Evolutionary conservation across 2,797 vertebrate genomes (phyloP).

Genomic region (Danionella dracula): DNA sequence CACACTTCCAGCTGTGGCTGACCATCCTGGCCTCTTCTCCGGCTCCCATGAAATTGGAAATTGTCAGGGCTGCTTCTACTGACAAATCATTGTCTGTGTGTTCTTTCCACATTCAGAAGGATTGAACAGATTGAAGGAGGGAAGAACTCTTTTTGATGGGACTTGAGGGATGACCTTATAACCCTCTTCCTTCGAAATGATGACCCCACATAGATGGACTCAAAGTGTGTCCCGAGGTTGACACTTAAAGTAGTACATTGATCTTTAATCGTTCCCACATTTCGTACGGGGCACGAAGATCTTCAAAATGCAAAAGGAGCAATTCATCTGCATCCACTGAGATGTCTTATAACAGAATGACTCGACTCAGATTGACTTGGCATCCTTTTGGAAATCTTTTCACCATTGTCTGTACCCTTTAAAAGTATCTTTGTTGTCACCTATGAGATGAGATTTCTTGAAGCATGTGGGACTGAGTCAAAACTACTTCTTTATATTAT

Average conservation of each 20-base stretch:
- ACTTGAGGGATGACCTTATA: conserved; percentile 36
- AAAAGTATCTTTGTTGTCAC: too few relatives aligned
- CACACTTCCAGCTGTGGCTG: conserved; percentile 37
- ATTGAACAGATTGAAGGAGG: neutral
- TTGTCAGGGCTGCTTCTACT: conserved; percentile 48
- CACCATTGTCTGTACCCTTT: too few relatives aligned
- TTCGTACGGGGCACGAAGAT: neutral
- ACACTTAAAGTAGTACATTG: conserved; percentile 25
- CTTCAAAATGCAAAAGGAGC: neutral
- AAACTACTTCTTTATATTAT: too few relatives aligned
- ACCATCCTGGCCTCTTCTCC: conserved; percentile 35
- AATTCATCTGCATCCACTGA: too few relatives aligned
- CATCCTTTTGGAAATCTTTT: too few relatives aligned
- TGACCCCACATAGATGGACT: conserved; percentile 27
- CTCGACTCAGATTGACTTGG: too few relatives aligned
- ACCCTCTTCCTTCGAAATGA: conserved; percentile 35
- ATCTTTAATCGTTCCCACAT: conserved; percentile 23
- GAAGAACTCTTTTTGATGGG: conserved; percentile 42
- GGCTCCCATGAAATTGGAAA: conserved; percentile 61
- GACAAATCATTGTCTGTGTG: conserved; percentile 54
- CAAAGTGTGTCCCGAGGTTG: conserved; percentile 25
- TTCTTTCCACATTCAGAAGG: conserved; percentile 29
- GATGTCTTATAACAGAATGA: too few relatives aligned
- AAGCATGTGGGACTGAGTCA: too few relatives aligned
- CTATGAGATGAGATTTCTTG: too few relatives aligned